A percentile compares a stretch with the other conserved stretches of the same genome.
phyloP scores from a whole-genome alignment of 2,797 vertebrate species.

The Halcyon smyrnensis region DNA sequence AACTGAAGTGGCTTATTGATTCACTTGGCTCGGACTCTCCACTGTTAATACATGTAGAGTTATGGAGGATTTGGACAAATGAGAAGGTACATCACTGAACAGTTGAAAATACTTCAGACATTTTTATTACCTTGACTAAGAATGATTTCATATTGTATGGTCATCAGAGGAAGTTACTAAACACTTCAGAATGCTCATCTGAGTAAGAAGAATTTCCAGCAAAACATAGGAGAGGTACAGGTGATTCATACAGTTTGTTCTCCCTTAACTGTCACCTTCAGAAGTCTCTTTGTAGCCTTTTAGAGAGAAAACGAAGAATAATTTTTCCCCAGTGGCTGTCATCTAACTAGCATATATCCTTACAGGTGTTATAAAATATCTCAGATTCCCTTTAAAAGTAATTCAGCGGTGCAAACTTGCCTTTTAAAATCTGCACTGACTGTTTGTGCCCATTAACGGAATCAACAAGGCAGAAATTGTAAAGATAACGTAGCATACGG shows the following conservation, averaged over 20 bases:
- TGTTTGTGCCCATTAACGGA: background rate
- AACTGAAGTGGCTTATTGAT: background rate
- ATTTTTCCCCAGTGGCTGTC: background rate
- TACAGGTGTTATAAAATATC: accelerated
- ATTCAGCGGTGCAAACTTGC: background rate
- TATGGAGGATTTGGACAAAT: background rate
- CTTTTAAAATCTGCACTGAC: background rate
- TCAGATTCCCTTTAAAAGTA: background rate
- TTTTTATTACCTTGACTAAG: background rate
- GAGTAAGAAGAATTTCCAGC: background rate
- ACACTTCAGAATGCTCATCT: background rate
- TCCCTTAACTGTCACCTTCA: background rate
- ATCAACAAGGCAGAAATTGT: background rate
- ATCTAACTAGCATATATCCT: background rate
- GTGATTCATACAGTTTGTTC: background rate
- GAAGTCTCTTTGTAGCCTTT: background rate
- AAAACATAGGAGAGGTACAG: background rate
- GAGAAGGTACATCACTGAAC: background rate
- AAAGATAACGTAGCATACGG: background rate
- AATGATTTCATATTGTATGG: background rate
- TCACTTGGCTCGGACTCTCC: background rate
- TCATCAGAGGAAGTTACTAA: background rate
- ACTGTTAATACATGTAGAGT: background rate
- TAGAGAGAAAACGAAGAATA: background rate
- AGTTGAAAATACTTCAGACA: background rate